A percentile compares a stretch with the other conserved stretches of the same genome.
phyloP scores from a whole-genome alignment of 2,888 invertebrate species.

The Parnassius smintheus region DNA sequence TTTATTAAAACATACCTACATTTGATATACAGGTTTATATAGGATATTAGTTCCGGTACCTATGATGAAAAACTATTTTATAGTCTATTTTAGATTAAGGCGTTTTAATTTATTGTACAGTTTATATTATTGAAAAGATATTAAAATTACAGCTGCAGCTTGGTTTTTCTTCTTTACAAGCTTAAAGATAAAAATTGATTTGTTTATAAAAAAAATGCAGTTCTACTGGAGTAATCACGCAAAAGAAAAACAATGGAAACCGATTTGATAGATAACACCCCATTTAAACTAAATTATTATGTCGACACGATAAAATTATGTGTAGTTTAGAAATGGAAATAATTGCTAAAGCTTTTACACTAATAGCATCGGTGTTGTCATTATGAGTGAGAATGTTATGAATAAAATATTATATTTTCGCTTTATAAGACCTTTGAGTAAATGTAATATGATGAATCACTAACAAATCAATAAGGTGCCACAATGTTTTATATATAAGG shows the following conservation, averaged over 20 bases:
- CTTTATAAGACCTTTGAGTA: background rate
- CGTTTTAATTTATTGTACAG: too few species aligned
- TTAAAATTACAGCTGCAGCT: too few species aligned
- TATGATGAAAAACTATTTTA: too few species aligned
- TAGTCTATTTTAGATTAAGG: too few species aligned
- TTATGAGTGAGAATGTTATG: slow-evolving; percentile 17
- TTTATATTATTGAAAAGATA: too few species aligned
- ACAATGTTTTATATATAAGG: too few species aligned
- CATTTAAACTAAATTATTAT: slow-evolving; percentile 25
- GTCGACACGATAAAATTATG: slow-evolving; percentile 19
- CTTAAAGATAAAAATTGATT: too few species aligned
- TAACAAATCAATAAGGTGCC: too few species aligned
- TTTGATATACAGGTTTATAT: too few species aligned
- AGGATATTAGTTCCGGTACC: too few species aligned
- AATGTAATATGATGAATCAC: background rate
- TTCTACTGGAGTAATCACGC: background rate
- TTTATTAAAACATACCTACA: too few species aligned
- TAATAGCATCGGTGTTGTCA: slow-evolving; percentile 18
- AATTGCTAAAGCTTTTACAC: slow-evolving; percentile 25
- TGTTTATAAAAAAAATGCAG: background rate
- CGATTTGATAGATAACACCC: slow-evolving; percentile 14
- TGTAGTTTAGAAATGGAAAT: slow-evolving; percentile 29
- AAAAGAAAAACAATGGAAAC: slow-evolving; percentile 14
- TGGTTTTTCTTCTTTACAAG: too few species aligned
- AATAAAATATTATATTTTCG: slow-evolving; percentile 27